Conservation (phyloP, 2,888 invertebrate species). For the Erpobdella octoculata region DNA sequence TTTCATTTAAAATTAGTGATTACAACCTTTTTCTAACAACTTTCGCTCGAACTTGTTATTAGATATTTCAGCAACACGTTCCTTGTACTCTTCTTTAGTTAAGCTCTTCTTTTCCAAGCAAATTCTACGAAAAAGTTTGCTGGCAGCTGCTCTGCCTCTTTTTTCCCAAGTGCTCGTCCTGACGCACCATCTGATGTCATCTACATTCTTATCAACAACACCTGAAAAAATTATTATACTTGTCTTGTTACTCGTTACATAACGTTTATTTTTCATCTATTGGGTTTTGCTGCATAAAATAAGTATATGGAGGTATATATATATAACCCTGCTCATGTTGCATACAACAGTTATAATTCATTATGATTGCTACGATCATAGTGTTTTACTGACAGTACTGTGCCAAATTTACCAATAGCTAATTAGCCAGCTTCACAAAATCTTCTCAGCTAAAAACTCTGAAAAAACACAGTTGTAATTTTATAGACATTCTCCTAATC, state of each 20-base stretch:
- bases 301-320: too few species aligned
- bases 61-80: conserved; percentile 42
- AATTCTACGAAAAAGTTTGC: conserved; percentile 73
- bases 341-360: too few species aligned
- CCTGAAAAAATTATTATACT: conserved; percentile 52
- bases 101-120: conserved; percentile 57
- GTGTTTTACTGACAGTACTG: too few species aligned
- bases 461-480: too few species aligned
- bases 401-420: too few species aligned
- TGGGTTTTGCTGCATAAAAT: too few species aligned
- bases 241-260: not conserved
- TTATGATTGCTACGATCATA: too few species aligned
- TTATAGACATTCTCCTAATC: too few species aligned
- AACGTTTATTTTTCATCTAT: conserved; percentile 19
- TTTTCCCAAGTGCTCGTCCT: conserved; percentile 78
- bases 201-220: conserved; percentile 66
- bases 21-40: conserved; percentile 44
- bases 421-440: too few species aligned
- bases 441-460: too few species aligned
- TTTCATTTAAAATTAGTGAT: not conserved
- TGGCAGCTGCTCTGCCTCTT: conserved; percentile 75
- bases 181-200: conserved; percentile 70
- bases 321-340: too few species aligned
- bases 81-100: conserved; percentile 60
- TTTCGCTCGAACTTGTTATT: conserved; percentile 42